These are phyloP conservation scores for Sebastolobus alascanus DNA, from an alignment of 2,797 vertebrate species.

Conservation along the genomic window DNA sequence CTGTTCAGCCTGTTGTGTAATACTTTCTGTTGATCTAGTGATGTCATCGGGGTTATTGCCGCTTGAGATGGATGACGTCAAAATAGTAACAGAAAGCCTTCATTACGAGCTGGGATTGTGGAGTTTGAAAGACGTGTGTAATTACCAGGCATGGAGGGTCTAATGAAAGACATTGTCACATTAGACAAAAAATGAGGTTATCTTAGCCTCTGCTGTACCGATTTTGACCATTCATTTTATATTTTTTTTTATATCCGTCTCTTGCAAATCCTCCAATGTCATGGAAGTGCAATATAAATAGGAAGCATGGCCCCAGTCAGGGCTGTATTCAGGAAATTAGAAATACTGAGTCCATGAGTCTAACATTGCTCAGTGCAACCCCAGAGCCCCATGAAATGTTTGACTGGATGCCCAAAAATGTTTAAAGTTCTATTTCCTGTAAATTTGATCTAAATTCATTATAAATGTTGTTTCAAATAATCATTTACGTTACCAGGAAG, in stretches of 20 bases:
- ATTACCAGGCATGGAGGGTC: background rate
- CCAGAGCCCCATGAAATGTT: background rate
- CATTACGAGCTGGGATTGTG: background rate
- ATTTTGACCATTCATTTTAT: background rate
- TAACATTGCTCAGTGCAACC: background rate
- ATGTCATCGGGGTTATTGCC: background rate
- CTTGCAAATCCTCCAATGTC: background rate
- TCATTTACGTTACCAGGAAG: background rate
- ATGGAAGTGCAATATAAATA: background rate
- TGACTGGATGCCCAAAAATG: background rate
- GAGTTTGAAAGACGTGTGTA: background rate
- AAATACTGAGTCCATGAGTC: background rate
- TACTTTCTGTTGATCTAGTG: background rate
- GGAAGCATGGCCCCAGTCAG: background rate
- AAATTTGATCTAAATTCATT: background rate
- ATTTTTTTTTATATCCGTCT: background rate
- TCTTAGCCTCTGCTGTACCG: background rate
- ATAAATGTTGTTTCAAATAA: background rate
- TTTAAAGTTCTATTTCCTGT: background rate
- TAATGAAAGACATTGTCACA: background rate
- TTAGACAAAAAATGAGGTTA: background rate
- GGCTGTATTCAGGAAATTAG: background rate
- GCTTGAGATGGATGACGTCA: background rate
- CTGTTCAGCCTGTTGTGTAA: background rate
- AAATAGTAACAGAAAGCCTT: slow-evolving; percentile 3